phyloP scores from a whole-genome alignment of 2,888 invertebrate species.

The Andrena bicolor region DNA sequence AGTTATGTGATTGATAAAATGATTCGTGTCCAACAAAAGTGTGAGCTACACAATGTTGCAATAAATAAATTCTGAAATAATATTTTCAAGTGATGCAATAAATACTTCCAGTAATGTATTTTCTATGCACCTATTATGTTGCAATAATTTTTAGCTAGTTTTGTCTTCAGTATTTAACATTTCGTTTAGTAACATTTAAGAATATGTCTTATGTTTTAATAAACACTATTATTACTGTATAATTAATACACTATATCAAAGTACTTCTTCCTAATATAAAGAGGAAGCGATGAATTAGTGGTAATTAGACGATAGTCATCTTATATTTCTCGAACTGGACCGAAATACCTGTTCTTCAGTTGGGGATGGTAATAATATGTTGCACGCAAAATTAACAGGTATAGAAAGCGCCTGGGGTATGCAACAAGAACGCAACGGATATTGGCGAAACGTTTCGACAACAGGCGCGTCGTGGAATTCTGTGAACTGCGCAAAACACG shows the following conservation, averaged over 20 bases:
- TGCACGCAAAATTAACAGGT: neutral
- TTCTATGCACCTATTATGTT: no score
- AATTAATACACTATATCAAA: neutral
- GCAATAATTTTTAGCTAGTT: no score
- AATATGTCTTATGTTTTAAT: no score
- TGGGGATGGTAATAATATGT: neutral
- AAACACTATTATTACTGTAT: no score
- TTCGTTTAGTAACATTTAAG: no score
- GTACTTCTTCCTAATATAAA: neutral
- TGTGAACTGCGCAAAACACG: neutral
- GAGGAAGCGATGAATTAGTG: neutral
- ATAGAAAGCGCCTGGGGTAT: neutral
- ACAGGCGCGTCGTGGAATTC: neutral
- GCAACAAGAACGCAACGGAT: neutral
- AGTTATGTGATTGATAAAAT: no score
- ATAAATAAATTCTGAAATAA: no score
- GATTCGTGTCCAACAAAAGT: no score
- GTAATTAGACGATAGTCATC: neutral
- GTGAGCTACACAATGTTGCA: no score
- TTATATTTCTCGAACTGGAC: neutral
- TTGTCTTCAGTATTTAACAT: no score
- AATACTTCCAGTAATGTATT: no score
- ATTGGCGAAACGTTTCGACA: slow-evolving; percentile 4
- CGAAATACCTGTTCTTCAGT: neutral
- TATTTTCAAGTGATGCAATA: no score